Base-by-base conservation (phyloP, 2,113 vertebrate species). In the Morphnarchus princeps region DNA sequence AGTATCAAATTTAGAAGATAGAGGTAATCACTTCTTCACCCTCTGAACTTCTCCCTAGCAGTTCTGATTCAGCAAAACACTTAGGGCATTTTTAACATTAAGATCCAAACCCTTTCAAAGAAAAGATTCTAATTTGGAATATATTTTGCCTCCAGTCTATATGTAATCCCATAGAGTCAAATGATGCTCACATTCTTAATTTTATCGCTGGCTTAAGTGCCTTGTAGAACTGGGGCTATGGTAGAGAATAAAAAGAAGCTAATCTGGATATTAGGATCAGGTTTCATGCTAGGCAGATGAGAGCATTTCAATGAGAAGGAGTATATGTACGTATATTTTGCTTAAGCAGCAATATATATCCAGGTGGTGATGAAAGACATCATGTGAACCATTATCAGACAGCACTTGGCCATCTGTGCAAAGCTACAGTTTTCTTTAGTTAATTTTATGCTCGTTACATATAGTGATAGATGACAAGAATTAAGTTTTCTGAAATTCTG, bases 371-470 rank as follows among this genome's bases (percentile, higher is more conserved):
- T 93, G 77, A 87, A 97, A 94, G 70, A 40, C 73, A 85, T 52
- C 65, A 58, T 89, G 81, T 79, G 65, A 95, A 57, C 70, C 49
- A 91, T 87, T 94, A 91, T 66, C 78, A 20, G 4, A 52, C 58
- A 94, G 70, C 66, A 82, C 17, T 85, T 45, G 70, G 81, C 93
- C 94, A 96, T 95, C 95, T 96, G 95, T 94, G 89, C 54, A 93
- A 91, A 94, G 66, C 77, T 87, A n/a, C 3, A 2, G 32, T 85
- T 95, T 84, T 79, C 81, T 94, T 95, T 79, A 92, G 83, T 69
- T 79, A 92, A 95, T 93, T 94, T 82, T 76, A 58, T 77, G 66
- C 95, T 95, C 0, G 2, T 96, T 95, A 95, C 57, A 67, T 82
- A 43, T 40, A 87, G 87, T 95, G 93, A 97, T 91, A 85, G 61